Evolutionary conservation across 2,113 vertebrate species (phyloP).

Genomic region (Zapornia atra): DNA sequence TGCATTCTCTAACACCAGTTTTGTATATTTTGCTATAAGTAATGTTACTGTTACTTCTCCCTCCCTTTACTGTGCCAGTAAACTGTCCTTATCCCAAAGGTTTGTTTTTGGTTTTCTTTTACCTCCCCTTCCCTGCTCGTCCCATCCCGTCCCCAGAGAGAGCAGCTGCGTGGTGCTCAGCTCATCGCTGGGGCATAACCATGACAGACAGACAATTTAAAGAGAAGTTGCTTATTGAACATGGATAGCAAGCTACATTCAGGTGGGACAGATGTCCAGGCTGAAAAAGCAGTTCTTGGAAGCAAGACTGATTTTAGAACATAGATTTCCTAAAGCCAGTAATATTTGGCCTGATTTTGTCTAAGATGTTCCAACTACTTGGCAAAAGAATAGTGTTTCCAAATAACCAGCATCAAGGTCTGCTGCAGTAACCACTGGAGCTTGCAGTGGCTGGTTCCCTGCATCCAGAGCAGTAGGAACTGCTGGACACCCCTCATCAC

Average conservation of each 20-base stretch:
- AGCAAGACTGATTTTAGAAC: background rate
- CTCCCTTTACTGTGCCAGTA: too few species aligned
- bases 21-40: too few species aligned
- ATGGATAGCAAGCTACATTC: rapidly evolving
- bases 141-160: too few species aligned
- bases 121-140: too few species aligned
- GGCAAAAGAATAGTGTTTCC: background rate
- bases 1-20: too few species aligned
- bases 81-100: too few species aligned
- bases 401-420: background rate
- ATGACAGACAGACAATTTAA: background rate
- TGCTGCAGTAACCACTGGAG: background rate
- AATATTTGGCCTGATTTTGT: background rate
- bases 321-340: background rate
- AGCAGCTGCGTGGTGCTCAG: too few species aligned
- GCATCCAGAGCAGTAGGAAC: too few species aligned
- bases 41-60: too few species aligned
- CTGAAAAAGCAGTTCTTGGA: background rate
- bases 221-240: background rate
- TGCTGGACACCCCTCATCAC: rapidly evolving
- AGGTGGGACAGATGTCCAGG: background rate
- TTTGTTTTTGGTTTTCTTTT: too few species aligned
- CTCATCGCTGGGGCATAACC: too few species aligned
- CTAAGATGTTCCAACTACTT: background rate
- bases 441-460: background rate